These are phyloP conservation scores for Bicyclus anynana DNA, from an alignment of 1,140 invertebrate species.

Conservation along the genomic window DNA sequence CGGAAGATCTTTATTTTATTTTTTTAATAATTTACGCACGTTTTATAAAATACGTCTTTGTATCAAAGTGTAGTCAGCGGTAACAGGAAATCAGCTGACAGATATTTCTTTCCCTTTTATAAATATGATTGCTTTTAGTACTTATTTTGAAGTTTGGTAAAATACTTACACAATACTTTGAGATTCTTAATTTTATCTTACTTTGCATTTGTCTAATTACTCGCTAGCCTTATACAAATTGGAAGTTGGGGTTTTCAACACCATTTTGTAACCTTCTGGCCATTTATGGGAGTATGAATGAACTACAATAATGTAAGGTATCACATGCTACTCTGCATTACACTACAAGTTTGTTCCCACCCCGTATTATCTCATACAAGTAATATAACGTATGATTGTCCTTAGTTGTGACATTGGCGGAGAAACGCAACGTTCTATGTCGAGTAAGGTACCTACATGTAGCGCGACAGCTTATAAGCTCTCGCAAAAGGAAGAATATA, in stretches of 20 bases:
- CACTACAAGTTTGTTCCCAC: constrained; percentile 50
- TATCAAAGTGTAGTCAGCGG: constrained; percentile 73
- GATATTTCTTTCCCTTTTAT: constrained; percentile 54
- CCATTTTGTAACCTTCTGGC: constrained; percentile 39
- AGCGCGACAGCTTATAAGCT: no score
- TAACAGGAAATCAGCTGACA: constrained; percentile 66
- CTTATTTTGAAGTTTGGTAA: constrained; percentile 65
- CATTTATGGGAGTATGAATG: constrained; percentile 49
- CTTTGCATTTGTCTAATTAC: constrained; percentile 70
- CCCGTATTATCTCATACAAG: constrained; percentile 27
- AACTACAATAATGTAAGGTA: constrained; percentile 62
- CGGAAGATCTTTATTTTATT: constrained; percentile 70
- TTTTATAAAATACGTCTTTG: constrained; percentile 74
- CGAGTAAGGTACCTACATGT: no score
- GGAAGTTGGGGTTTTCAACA: constrained; percentile 56
- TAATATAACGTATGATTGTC: neutral
- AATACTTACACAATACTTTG: constrained; percentile 74
- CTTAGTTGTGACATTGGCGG: neutral
- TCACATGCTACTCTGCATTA: constrained; percentile 68
- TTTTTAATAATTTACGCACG: constrained; percentile 47
- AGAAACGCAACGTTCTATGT: neutral
- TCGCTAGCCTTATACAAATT: constrained; percentile 57
- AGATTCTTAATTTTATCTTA: constrained; percentile 71
- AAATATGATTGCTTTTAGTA: constrained; percentile 75
- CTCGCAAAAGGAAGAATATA: no score